Evolutionary conservation across 2,797 vertebrate species (phyloP), one percentile per base, ranked within the genome.

Genomic region (Neoniphon sammara): DNA sequence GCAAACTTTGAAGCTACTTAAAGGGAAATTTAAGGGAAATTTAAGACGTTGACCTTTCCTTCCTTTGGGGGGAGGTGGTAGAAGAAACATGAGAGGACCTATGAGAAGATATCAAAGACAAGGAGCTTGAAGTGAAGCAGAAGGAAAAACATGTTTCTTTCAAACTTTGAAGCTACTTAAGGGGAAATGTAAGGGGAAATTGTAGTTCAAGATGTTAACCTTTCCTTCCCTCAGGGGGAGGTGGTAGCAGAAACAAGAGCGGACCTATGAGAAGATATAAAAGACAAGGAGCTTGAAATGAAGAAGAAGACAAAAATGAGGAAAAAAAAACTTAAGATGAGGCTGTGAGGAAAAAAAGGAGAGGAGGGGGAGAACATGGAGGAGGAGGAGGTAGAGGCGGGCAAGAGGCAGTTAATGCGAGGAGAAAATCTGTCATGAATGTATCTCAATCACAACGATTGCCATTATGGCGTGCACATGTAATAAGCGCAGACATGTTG

Each of bases 391-490:
- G 7, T 7, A 7, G 31, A 34, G 31, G 31, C 1, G 31, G 31
- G 31, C 7, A 53, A 4, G 52, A 52, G 25, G 15, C 20, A 0
- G 27, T 34, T 44, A 27, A 52, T 2, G 18, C 17, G 5, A 30
- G 52, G 11, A 12, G 3, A 7, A 56, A 31, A 27, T 55, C 21
- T 30, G 62, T 65, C 39, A 23, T 10, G 31, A 65, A 47, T 65
- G 18, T 20, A 12, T 57, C 66, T 50, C 57, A 0, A 25, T 52
- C 63, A 31, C 31, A 12, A 31, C 39, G 21, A 50, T 10, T 1
- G 14, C 66, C 23, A 70, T 75, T 59, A 55, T 20, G 27, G 50
- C 42, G 46, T 25, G 52, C 39, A 55, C 56, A 5, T 9, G 73
- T 53, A 68, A 72, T 47, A 36, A 67, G 39, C 1, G 46, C 14